These are phyloP conservation scores for Brachypterus glaber DNA, from an alignment of 2,888 invertebrate species.

Conservation along the genomic window DNA sequence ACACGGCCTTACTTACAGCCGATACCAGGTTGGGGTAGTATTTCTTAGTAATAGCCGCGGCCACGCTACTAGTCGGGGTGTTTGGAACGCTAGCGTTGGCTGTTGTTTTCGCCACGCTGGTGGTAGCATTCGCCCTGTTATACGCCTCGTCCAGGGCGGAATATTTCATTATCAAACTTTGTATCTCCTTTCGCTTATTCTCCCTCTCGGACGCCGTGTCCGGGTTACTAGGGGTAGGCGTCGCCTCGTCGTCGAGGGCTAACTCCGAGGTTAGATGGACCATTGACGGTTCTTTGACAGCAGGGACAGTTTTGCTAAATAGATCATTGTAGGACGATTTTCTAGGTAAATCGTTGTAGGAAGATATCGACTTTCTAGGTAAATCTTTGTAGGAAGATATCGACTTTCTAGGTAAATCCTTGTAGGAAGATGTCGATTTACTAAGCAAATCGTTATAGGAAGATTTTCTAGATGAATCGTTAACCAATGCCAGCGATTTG, in stretches of 20 bases:
- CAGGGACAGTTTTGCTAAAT: too few relatives aligned
- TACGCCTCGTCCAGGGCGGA: constrained; percentile 68
- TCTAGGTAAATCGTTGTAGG: too few relatives aligned
- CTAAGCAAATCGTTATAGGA: too few relatives aligned
- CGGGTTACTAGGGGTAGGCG: constrained; percentile 37
- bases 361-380: too few relatives aligned
- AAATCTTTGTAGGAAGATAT: background rate
- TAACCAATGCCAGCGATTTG: background rate
- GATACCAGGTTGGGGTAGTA: constrained; percentile 33
- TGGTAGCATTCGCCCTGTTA: constrained; percentile 39
- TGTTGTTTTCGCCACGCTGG: constrained; percentile 37
- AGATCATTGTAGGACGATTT: too few relatives aligned
- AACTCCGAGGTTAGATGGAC: too few relatives aligned
- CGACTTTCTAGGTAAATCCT: background rate
- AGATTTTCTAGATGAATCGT: background rate
- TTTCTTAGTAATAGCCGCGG: constrained; percentile 35
- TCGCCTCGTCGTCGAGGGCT: constrained; percentile 41
- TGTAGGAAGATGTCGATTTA: background rate
- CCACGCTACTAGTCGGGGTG: constrained; percentile 34
- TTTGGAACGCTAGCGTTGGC: constrained; percentile 15
- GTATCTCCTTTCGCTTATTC: constrained; percentile 73
- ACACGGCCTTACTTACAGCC: constrained; percentile 38
- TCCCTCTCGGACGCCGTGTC: constrained; percentile 62
- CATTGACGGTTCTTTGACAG: too few relatives aligned
- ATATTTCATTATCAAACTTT: constrained; percentile 73